Evolutionary conservation across 2,888 invertebrate species (phyloP).

Genomic region (Candidula unifasciata): DNA sequence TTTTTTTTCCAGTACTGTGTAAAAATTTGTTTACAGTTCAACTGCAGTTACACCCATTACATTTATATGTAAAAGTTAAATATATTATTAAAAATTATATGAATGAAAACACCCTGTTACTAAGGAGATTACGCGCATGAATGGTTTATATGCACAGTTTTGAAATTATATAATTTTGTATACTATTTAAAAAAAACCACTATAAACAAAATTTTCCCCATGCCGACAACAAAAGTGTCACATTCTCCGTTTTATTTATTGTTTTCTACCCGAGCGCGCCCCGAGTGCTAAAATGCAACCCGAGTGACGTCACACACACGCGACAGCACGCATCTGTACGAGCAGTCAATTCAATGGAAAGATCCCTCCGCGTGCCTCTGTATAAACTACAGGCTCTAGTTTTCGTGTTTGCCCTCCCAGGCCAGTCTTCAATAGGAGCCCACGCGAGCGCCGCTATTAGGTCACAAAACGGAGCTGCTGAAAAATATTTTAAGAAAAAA

Average conservation of each 20-base stretch:
- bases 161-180: too few relatives aligned
- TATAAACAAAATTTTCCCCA: too few relatives aligned
- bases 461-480: constrained; percentile 12
- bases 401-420: constrained; percentile 2
- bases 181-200: too few relatives aligned
- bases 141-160: too few relatives aligned
- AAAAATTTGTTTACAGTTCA: too few relatives aligned
- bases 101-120: too few relatives aligned
- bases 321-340: constrained; percentile 41
- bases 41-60: too few relatives aligned
- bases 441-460: constrained; percentile 19
- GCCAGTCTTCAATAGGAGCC: constrained; percentile 5
- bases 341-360: constrained; percentile 12
- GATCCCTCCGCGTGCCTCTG: constrained; percentile 16
- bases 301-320: constrained; percentile 31
- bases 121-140: too few relatives aligned
- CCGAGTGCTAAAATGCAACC: constrained; percentile 32
- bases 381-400: constrained; percentile 13
- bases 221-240: neutral
- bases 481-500: neutral
- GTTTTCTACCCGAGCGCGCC: neutral
- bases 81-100: too few relatives aligned
- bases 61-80: too few relatives aligned
- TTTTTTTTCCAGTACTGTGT: too few relatives aligned
- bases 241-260: neutral